A percentile compares a stretch with the other conserved stretches of the same genome.
phyloP scores from a whole-genome alignment of 2,888 invertebrate genomes.

The Pharmacophagus antenor region DNA sequence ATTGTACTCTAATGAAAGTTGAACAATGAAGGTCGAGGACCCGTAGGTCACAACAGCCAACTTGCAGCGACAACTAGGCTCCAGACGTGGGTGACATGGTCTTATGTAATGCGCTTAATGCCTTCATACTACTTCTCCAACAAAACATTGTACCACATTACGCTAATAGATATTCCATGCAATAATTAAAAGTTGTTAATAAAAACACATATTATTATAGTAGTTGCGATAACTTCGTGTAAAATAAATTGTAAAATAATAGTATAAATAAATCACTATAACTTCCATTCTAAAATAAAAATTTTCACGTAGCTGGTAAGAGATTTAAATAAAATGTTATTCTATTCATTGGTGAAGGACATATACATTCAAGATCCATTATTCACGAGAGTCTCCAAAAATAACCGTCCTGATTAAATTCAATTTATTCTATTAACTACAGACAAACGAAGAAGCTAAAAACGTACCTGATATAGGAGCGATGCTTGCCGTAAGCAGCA shows the following conservation, averaged over 20 bases:
- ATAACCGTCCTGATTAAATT: slow-evolving; percentile 18
- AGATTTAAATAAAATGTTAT: too few relatives aligned
- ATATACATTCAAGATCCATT: neutral
- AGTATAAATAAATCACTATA: too few relatives aligned
- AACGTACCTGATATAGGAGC: slow-evolving; percentile 80
- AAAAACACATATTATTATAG: too few relatives aligned
- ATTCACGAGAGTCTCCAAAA: slow-evolving; percentile 7
- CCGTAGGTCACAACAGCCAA: slow-evolving; percentile 63
- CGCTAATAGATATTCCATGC: neutral
- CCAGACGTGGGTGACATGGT: slow-evolving; percentile 13
- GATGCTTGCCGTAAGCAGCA: slow-evolving; percentile 76
- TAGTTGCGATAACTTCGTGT: too few relatives aligned
- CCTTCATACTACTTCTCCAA: neutral
- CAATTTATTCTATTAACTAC: slow-evolving; percentile 22
- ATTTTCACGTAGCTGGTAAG: too few relatives aligned
- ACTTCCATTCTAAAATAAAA: too few relatives aligned
- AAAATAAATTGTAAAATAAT: too few relatives aligned
- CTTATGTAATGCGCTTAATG: slow-evolving; percentile 19
- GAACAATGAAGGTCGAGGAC: slow-evolving; percentile 76
- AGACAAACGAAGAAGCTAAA: slow-evolving; percentile 15
- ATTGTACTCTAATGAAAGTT: slow-evolving; percentile 68
- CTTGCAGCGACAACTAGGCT: slow-evolving; percentile 42
- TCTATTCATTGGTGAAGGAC: neutral
- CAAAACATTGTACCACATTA: too few relatives aligned
- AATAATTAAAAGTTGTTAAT: too few relatives aligned